Evolutionary conservation across 92 coral and sea anemone species (phyloP), one percentile per base, ranked within the genome.

Genomic region (Siderastrea radians): DNA sequence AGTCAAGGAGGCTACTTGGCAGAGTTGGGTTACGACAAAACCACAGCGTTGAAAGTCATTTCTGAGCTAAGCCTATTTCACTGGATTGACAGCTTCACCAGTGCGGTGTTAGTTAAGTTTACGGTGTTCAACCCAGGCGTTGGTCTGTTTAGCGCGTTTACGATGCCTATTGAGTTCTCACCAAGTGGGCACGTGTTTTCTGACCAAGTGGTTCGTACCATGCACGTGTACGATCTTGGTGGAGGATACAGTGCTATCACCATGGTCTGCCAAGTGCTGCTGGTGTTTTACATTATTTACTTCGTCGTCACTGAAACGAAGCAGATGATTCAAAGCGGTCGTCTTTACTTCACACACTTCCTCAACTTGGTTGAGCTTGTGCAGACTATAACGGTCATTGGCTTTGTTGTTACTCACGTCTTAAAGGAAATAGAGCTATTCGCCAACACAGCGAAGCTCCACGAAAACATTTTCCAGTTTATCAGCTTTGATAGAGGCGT

Each of bases 71-170:
- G 57, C n/a, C 2, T 3, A 49, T 53, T 77, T 44, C 49, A 79
- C 57, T 91, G 94, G 94, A 61, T 88, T 64, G 92, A 91, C 73
- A 26, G 52, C 13, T 69, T 60, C 14, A 87, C 94, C 12, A 90
- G 82, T 43, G 92, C 82, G 3, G 45, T 91, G 59, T 83, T 91
- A 64, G 86, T 91, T 12, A 81, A 74, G 53, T 87, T 83, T 43
- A 82, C 89, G 8, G 63, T 91, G n/a, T 91, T 74, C 52, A 91
- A 87, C 74, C 60, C 92, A 49, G 66, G 58, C 5, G 86, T 87
- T 9, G 71, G 79, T 44, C 89, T 91, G 44, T 87, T 91, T 51
- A 78, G 91, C 61, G 44, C 53, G 13, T 79, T 87, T 10, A 87
- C 72, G 57, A 83, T 91, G 47, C 63, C 79, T 11, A 55, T 87